Conservation (phyloP, 1,140 invertebrate species). For the Tetragnatha versicolor region DNA sequence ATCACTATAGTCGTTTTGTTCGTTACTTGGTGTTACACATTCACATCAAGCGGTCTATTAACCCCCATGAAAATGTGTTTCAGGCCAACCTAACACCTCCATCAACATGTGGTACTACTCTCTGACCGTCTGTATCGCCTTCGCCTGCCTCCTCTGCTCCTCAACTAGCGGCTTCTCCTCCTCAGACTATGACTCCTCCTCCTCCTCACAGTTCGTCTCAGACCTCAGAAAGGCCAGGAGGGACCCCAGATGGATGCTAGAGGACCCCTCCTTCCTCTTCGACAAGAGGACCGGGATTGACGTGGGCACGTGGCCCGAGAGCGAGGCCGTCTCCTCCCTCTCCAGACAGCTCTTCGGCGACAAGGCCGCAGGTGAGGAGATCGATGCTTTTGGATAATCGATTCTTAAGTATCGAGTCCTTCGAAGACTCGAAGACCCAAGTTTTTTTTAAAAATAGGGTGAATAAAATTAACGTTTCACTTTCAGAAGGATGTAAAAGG, state of each 20-base stretch:
- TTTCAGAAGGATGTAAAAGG: too few species aligned
- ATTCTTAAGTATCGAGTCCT: too few species aligned
- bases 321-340: background rate
- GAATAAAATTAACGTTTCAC: too few species aligned
- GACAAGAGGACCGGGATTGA: background rate
- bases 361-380: slow-evolving; percentile 11
- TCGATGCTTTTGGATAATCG: too few species aligned
- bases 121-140: background rate
- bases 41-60: too few species aligned
- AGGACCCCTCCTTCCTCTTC: background rate
- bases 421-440: too few species aligned
- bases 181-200: slow-evolving; percentile 1
- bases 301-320: background rate
- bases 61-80: too few species aligned
- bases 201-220: background rate
- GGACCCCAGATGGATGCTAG: background rate
- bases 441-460: too few species aligned
- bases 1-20: too few species aligned
- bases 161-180: background rate
- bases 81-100: too few species aligned
- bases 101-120: background rate
- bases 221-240: background rate
- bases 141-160: background rate
- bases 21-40: too few species aligned
- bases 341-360: slow-evolving; percentile 11